Base-by-base conservation (phyloP, 2,888 invertebrate species). In the Microdon myrmicae region DNA sequence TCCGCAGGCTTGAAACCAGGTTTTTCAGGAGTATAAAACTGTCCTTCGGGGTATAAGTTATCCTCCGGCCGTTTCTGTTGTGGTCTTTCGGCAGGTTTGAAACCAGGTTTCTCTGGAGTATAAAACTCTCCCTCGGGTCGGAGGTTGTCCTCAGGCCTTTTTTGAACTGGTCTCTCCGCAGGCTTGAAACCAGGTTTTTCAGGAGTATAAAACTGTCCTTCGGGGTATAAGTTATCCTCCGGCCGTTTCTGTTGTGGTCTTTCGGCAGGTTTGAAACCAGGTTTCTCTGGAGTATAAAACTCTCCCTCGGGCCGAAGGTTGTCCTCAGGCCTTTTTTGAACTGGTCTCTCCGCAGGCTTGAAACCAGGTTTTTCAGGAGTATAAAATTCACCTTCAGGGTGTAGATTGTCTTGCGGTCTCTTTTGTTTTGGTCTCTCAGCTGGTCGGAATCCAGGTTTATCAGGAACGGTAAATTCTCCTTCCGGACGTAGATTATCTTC, bases 231-330 rank as follows among this genome's bases (percentile, higher is more conserved):
- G 68, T 83, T 85, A 70, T 86, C 86, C 4, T 80, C 73, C 12
- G 81, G 83, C 68, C 80, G 82, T 17, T 83, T 83, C 1, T 83
- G 83, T 13, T 81, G 79, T 4, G 82, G 78, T 68, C 81, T 80
- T 69, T 87, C 85, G 41, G 2, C 71, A 67, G 81, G 17, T 77
- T 59, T 69, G 14, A 79, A 83, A 1, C 80, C 80, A 0, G 71
- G 70, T 41, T 79, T 79, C 7, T 79, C 76, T 0, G 82, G 84
- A 1, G 71, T 67, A 43, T 82, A 81, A 66, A 85, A 84, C 0
- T 86, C 83, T 0, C 87, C 83, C 68, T 87, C 86, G 0, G 85
- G 84, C 29, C 75, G 78, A 0, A 87, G 69, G 72, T 88, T 86
- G 69, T 87, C 86, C 8, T 75, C 67, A 0, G 82, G 84, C 67